A percentile compares a stretch with the other conserved stretches of the same genome.
Conservation (phyloP, 2,113 vertebrate species). For the Coptodon bakossiorum region DNA sequence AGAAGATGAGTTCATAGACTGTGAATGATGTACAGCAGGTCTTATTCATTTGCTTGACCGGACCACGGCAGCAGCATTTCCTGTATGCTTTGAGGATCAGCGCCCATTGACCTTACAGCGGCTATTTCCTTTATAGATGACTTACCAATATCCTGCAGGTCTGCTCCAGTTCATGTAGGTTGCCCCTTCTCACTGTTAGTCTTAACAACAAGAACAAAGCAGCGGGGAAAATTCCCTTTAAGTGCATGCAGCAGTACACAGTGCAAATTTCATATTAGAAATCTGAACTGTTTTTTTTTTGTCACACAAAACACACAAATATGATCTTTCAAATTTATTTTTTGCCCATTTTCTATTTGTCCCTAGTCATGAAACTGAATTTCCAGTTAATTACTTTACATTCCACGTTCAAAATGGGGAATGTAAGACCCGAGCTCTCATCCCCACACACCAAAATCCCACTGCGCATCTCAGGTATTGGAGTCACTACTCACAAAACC, state of each 20-base stretch:
- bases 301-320: neutral
- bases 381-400: neutral
- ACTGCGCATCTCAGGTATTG: neutral
- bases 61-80: neutral
- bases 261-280: neutral
- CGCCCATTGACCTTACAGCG: neutral
- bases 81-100: neutral
- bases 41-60: constrained; percentile 6
- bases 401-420: neutral
- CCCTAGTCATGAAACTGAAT: neutral
- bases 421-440: neutral
- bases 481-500: neutral
- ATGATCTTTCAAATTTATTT: neutral
- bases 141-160: neutral
- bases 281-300: neutral
- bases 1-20: neutral
- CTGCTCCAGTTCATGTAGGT: neutral
- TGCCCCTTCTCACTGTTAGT: neutral
- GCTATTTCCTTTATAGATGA: neutral
- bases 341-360: neutral
- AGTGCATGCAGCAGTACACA: neutral
- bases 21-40: neutral
- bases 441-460: neutral
- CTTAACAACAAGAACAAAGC: neutral
- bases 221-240: neutral